Conservation (phyloP, 2,113 vertebrate species). For the Neolamprologus fasciatus region DNA sequence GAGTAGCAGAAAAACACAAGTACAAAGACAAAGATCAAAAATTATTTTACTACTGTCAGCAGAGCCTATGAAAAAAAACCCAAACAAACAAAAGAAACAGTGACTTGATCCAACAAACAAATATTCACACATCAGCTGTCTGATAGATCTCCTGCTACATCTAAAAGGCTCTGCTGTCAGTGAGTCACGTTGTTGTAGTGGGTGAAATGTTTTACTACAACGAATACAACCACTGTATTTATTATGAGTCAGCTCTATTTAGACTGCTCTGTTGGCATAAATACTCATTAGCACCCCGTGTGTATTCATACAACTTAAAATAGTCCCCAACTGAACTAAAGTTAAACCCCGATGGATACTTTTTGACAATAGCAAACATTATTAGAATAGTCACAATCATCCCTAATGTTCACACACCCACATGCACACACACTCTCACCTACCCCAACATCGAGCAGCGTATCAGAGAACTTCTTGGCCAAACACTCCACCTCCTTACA, state of each 20-base stretch:
- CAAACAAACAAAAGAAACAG: neutral
- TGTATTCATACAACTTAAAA: neutral
- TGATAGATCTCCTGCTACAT: neutral
- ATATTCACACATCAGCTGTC: neutral
- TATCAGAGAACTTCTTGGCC: constrained; percentile 81
- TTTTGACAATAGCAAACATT: neutral
- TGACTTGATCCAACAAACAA: neutral
- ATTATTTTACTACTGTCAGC: neutral
- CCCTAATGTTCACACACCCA: neutral
- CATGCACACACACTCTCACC: constrained; percentile 28
- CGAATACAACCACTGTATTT: neutral
- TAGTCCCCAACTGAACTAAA: neutral
- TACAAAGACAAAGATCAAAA: neutral
- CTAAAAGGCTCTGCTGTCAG: neutral
- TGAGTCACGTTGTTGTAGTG: neutral
- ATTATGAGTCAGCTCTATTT: neutral
- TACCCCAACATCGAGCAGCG: constrained; percentile 84
- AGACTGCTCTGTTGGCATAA: neutral
- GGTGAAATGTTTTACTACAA: neutral
- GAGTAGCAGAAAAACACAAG: neutral
- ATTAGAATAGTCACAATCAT: neutral
- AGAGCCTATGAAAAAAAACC: neutral
- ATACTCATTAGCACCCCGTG: neutral
- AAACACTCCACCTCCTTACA: constrained; percentile 88
- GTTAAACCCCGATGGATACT: neutral